Conservation (phyloP, 2,113 vertebrate genomes). For the Odontesthes bonariensis region DNA sequence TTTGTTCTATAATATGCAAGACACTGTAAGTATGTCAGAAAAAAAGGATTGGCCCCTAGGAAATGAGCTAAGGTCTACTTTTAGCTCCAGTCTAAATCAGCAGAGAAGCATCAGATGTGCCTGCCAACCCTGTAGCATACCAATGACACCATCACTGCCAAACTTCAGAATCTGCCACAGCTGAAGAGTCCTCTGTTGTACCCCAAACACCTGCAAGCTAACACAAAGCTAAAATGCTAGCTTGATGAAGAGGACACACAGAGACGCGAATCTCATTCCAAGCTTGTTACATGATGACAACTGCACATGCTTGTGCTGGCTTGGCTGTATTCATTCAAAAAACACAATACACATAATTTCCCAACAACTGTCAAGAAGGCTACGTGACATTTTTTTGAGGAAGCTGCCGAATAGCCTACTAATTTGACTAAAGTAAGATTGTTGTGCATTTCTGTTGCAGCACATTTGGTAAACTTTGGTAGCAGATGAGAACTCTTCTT, state of each 20-base stretch:
- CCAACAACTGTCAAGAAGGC: neutral
- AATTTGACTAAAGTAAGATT: too few relatives aligned
- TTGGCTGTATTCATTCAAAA: neutral
- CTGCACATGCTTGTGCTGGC: neutral
- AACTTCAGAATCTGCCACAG: slow-evolving; percentile 47
- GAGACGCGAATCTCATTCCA: neutral
- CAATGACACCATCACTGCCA: slow-evolving; percentile 23
- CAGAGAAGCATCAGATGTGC: neutral
- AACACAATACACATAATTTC: neutral
- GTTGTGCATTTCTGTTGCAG: too few relatives aligned
- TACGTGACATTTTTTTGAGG: neutral
- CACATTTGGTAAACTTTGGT: too few relatives aligned
- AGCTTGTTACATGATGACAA: neutral
- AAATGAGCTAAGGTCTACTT: slow-evolving; percentile 54
- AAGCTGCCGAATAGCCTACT: neutral
- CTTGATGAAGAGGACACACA: slow-evolving; percentile 20
- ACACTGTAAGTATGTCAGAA: too few relatives aligned
- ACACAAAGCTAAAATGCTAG: slow-evolving; percentile 19
- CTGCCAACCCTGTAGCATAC: slow-evolving; percentile 34
- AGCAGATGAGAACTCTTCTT: too few relatives aligned
- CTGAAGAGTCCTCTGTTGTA: slow-evolving; percentile 42
- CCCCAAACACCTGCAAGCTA: slow-evolving; percentile 26
- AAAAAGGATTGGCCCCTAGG: slow-evolving; percentile 26
- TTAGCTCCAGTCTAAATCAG: slow-evolving; percentile 25
- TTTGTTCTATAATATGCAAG: too few relatives aligned